Evolutionary conservation across 2,797 vertebrate genomes (phyloP).

Genomic region (Phalanger gymnotis): DNA sequence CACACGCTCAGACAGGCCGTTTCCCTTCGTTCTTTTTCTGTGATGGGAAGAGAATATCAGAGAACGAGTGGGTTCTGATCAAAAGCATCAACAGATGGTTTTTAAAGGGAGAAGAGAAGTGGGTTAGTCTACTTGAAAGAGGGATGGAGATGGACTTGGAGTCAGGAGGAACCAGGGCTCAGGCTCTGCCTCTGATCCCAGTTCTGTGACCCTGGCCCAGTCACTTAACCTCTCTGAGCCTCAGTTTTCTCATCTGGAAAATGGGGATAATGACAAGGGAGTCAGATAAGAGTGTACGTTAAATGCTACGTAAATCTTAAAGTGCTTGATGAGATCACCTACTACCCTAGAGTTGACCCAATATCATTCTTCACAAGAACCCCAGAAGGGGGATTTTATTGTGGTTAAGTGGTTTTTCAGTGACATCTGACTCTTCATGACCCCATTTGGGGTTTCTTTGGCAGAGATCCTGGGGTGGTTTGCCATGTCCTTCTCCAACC

Average conservation of each 20-base stretch:
- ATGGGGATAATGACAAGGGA: neutral
- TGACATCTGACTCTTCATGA: too few species aligned
- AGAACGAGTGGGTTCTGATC: neutral
- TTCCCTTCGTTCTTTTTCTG: neutral
- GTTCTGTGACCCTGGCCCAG: neutral
- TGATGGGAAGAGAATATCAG: neutral
- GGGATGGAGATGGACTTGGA: neutral
- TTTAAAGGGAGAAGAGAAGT: neutral
- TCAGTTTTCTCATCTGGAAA: neutral
- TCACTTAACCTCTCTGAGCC: neutral
- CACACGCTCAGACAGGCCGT: neutral
- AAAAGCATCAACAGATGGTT: neutral
- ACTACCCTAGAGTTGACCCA: neutral
- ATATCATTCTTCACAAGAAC: neutral
- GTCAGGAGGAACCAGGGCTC: neutral
- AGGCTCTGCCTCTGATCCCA: fast-evolving
- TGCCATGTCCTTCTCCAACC: neutral
- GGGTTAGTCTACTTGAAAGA: neutral
- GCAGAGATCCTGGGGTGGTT: neutral
- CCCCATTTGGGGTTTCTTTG: neutral
- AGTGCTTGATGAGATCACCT: neutral
- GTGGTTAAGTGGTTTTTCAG: too few species aligned
- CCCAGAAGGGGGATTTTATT: neutral
- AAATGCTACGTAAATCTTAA: neutral
- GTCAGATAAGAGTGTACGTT: neutral